These are phyloP conservation scores for Phasianus colchicus DNA, from an alignment of 2,113 vertebrate species.

Conservation along the genomic window DNA sequence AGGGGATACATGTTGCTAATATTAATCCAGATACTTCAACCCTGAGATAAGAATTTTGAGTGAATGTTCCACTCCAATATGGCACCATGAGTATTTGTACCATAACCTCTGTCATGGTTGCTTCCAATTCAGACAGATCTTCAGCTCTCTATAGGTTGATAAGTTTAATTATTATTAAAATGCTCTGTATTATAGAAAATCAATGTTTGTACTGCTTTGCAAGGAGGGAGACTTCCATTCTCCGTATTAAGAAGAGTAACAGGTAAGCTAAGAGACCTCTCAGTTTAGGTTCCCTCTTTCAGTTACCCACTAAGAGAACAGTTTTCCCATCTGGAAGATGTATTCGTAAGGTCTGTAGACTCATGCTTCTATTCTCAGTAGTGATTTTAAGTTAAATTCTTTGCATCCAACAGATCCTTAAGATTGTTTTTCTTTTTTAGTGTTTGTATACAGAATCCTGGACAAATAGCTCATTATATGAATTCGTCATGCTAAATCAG, in stretches of 20 bases:
- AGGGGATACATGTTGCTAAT: background rate
- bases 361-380: background rate
- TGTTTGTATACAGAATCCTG: background rate
- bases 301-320: background rate
- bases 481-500: background rate
- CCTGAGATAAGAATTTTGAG: background rate
- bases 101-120: background rate
- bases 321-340: background rate
- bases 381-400: background rate
- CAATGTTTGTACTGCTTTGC: background rate
- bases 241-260: background rate
- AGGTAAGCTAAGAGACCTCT: background rate
- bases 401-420: background rate
- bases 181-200: too few relatives aligned
- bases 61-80: background rate
- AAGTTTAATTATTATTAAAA: background rate
- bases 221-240: background rate
- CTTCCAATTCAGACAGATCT: background rate
- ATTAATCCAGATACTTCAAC: background rate
- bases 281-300: background rate
- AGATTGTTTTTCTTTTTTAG: background rate
- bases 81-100: background rate
- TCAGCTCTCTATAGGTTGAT: background rate
- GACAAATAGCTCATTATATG: background rate
- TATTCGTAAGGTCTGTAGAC: background rate